These are phyloP conservation scores for Sinopyrophorus schimmeli DNA, from an alignment of 2,888 invertebrate genomes.

Conservation along the genomic window DNA sequence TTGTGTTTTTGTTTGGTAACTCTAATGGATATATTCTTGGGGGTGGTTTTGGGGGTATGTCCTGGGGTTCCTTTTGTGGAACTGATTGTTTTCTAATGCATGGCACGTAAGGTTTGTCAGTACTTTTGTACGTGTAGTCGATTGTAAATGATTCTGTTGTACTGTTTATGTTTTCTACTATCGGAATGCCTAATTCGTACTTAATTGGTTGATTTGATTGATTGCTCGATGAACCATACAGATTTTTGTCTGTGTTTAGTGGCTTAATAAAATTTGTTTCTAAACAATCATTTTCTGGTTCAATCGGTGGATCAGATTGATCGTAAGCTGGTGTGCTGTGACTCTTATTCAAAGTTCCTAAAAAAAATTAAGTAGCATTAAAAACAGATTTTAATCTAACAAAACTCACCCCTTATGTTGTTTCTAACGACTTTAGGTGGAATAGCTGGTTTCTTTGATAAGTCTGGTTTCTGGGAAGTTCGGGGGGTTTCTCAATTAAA, in stretches of 20 bases:
- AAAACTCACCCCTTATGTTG: conserved; percentile 50
- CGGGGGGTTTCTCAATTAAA: conserved; percentile 45
- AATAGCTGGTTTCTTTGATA: conserved; percentile 46
- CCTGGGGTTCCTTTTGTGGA: conserved; percentile 28
- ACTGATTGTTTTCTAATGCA: background rate
- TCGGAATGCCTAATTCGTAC: conserved; percentile 46
- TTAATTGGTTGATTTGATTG: conserved; percentile 35
- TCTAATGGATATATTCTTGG: conserved; percentile 35
- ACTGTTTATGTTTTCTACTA: conserved; percentile 33
- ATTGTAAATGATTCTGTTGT: background rate
- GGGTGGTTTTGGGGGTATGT: conserved; percentile 53
- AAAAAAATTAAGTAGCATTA: conserved; percentile 2
- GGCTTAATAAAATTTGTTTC: background rate
- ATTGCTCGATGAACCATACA: background rate
- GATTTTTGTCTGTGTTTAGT: background rate
- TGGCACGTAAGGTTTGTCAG: background rate
- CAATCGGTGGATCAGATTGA: conserved; percentile 38
- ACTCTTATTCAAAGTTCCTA: conserved; percentile 71
- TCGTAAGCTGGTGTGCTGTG: conserved; percentile 84
- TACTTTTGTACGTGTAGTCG: conserved; percentile 6
- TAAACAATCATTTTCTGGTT: background rate
- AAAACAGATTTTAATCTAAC: background rate
- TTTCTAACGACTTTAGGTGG: conserved; percentile 48
- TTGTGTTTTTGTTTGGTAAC: conserved; percentile 1
- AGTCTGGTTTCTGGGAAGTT: conserved; percentile 45